Percentiles rank a stretch among this genome's conserved stretches.
phyloP scores from a whole-genome alignment of 2,888 invertebrate species.

The Pristionchus arcanus region DNA sequence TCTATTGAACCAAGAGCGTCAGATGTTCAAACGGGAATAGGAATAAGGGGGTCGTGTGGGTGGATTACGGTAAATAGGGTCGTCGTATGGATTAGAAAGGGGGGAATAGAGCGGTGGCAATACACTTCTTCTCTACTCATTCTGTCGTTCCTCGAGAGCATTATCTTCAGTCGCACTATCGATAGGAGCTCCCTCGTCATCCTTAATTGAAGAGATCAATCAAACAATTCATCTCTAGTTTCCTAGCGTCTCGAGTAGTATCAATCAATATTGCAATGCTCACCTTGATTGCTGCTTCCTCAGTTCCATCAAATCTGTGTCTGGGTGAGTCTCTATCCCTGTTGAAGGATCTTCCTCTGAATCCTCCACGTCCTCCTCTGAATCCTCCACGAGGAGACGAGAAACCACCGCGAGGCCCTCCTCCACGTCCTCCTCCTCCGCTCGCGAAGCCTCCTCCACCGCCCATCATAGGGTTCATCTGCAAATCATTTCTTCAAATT shows the following conservation, averaged over 20 bases:
- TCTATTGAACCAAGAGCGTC: background rate
- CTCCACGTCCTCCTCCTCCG: constrained; percentile 42
- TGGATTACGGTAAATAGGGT: background rate
- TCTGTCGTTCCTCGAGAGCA: background rate
- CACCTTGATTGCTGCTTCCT: background rate
- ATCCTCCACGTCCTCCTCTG: constrained; percentile 47
- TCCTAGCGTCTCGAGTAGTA: no score
- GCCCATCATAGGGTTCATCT: constrained; percentile 50
- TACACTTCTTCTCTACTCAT: background rate
- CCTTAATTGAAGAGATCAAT: background rate
- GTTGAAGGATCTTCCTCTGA: background rate
- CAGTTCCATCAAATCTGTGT: background rate
- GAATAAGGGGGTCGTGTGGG: no score
- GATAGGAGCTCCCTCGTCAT: constrained; percentile 27
- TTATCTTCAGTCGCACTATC: background rate
- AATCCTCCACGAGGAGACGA: constrained; percentile 30
- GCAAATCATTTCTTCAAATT: background rate
- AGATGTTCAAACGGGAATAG: background rate
- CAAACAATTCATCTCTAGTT: background rate
- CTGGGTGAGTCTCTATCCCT: constrained; percentile 9
- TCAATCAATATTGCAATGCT: background rate
- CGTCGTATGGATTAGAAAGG: background rate
- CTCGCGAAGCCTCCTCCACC: constrained; percentile 10
- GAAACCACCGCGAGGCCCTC: constrained; percentile 7
- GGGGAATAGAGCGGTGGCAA: background rate